Percentiles rank a stretch among this genome's conserved stretches.
These are phyloP conservation scores for Potorous gilbertii DNA, from an alignment of 2,797 vertebrate genomes.

Conservation along the genomic window DNA sequence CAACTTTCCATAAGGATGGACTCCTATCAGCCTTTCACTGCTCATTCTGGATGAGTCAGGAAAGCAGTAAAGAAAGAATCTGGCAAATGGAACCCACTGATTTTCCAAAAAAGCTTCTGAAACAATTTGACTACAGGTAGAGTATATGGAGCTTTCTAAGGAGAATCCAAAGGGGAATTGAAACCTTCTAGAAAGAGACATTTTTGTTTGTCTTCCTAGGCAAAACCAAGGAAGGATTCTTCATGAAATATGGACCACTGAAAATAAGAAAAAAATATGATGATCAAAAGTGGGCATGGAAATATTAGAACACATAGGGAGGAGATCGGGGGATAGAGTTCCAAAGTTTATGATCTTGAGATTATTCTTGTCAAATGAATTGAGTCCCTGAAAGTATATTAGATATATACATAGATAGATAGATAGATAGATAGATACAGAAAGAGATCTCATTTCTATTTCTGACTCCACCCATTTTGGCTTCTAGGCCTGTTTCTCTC, in stretches of 20 bases:
- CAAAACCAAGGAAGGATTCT: neutral
- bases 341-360: constrained; percentile 57
- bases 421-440: too few species aligned
- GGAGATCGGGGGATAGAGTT: constrained; percentile 66
- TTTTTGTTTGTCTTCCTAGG: neutral
- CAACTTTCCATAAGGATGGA: neutral
- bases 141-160: neutral
- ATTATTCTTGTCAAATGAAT: constrained; percentile 25
- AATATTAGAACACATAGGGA: constrained; percentile 48
- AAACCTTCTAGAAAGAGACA: neutral
- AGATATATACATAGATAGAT: too few species aligned
- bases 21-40: constrained; percentile 24
- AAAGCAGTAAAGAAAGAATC: constrained; percentile 9
- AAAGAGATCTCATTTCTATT: constrained; percentile 51
- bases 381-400: neutral
- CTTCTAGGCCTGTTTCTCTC: neutral
- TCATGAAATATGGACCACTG: neutral
- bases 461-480: neutral
- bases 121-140: constrained; percentile 9
- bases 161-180: neutral
- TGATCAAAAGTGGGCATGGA: constrained; percentile 60
- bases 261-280: constrained; percentile 26
- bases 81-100: constrained; percentile 24
- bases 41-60: constrained; percentile 44
- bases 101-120: constrained; percentile 49